Evolutionary conservation across 2,888 invertebrate species (phyloP).

Genomic region (Tachina lurida): DNA sequence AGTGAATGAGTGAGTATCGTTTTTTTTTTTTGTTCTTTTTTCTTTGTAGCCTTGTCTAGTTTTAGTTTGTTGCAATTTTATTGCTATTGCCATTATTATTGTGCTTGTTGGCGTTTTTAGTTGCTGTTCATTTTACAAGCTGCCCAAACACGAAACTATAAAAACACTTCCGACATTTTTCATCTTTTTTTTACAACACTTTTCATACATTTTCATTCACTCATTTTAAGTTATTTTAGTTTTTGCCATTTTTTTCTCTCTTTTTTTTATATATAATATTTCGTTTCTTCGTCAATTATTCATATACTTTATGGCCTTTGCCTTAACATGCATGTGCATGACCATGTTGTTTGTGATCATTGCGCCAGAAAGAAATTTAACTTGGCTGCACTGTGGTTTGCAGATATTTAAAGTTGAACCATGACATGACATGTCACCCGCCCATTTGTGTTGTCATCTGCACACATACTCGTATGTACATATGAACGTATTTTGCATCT

Average conservation of each 20-base stretch:
- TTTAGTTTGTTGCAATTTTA: slow-evolving; percentile 70
- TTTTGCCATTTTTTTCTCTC: slow-evolving; percentile 26
- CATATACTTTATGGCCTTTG: slow-evolving; percentile 75
- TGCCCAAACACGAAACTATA: slow-evolving; percentile 73
- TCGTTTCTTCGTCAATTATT: slow-evolving; percentile 78
- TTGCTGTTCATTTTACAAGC: slow-evolving; percentile 37
- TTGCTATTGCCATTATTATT: slow-evolving; percentile 62
- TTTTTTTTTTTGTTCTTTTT: background rate
- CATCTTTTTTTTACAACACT: background rate
- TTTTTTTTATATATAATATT: slow-evolving; percentile 40
- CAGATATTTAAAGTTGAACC: background rate
- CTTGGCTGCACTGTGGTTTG: slow-evolving; percentile 22
- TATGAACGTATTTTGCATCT: background rate
- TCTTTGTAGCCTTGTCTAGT: slow-evolving; percentile 59
- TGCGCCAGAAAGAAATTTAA: slow-evolving; percentile 29
- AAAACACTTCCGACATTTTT: slow-evolving; percentile 80
- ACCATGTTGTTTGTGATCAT: slow-evolving; percentile 53
- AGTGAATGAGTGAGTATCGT: slow-evolving; percentile 1
- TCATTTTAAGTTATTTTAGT: slow-evolving; percentile 52
- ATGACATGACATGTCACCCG: background rate
- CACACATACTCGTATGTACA: too few relatives aligned
- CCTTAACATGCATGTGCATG: slow-evolving; percentile 66
- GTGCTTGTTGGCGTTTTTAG: slow-evolving; percentile 48
- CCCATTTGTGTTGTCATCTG: background rate
- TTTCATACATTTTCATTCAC: slow-evolving; percentile 11